A percentile compares a stretch with the other conserved stretches of the same genome.
Evolutionary conservation across 2,113 vertebrate genomes (phyloP).

Genomic region (Microcebus griseorufus): DNA sequence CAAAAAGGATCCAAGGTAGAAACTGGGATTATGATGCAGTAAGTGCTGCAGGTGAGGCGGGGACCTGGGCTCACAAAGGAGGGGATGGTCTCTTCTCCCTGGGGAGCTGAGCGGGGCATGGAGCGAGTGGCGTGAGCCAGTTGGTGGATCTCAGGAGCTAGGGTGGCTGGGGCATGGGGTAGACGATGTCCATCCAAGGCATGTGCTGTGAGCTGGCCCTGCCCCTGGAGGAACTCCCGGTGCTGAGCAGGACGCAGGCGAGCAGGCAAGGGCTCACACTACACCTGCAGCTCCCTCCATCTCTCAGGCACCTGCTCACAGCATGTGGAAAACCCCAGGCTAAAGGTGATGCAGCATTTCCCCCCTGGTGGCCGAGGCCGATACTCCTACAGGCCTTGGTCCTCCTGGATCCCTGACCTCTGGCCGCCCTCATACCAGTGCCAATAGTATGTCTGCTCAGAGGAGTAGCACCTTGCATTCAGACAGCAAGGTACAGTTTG

Average conservation of each 20-base stretch:
- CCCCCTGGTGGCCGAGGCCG: conserved; percentile 26
- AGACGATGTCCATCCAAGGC: too few relatives aligned
- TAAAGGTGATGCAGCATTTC: neutral
- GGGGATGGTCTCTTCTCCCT: neutral
- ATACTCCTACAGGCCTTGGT: neutral
- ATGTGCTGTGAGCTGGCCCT: neutral
- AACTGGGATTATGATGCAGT: neutral
- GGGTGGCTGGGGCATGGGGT: neutral
- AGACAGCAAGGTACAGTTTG: neutral
- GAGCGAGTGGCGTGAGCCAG: neutral
- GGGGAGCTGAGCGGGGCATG: neutral
- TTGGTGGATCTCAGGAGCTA: neutral
- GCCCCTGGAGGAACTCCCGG: neutral
- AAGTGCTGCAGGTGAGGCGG: neutral
- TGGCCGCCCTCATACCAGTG: neutral
- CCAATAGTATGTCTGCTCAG: fast-evolving
- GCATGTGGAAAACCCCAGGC: conserved; percentile 6
- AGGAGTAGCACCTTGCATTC: neutral
- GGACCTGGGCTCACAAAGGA: neutral
- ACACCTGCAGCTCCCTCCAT: neutral
- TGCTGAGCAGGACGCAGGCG: neutral
- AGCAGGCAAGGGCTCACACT: neutral
- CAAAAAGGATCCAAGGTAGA: neutral
- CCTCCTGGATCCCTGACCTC: neutral
- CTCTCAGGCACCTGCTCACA: neutral